Percentiles rank a stretch among this genome's conserved stretches.
Conservation (phyloP, 2,113 vertebrate species). For the Ia io region DNA sequence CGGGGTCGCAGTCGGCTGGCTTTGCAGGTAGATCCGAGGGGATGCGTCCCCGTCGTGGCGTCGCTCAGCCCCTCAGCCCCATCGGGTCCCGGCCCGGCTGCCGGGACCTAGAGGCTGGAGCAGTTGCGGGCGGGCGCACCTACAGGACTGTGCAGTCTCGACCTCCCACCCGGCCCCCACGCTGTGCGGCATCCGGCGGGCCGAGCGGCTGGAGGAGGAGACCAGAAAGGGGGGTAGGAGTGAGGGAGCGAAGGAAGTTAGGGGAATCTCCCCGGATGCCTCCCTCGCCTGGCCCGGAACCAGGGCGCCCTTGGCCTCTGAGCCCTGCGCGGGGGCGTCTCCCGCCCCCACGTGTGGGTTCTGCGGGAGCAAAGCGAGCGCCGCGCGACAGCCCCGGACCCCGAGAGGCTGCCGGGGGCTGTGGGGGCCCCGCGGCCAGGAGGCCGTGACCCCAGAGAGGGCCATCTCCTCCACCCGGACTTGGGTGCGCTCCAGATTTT, state of each 20-base stretch:
- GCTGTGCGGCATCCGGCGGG: neutral
- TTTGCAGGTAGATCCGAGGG: neutral
- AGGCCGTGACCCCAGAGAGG: neutral
- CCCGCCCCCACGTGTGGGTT: neutral
- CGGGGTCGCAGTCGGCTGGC: neutral
- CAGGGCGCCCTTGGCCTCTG: neutral
- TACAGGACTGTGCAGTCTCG: neutral
- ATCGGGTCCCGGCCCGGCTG: neutral
- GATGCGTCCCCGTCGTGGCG: neutral
- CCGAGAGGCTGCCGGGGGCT: neutral
- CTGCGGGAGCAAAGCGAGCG: neutral
- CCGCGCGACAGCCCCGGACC: neutral
- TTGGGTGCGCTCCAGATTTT: neutral
- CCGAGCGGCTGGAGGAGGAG: neutral
- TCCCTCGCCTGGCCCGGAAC: neutral
- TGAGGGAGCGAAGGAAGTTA: neutral
- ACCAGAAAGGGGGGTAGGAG: conserved; percentile 2
- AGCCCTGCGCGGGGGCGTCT: neutral
- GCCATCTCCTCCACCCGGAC: neutral
- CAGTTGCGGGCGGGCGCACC: neutral
- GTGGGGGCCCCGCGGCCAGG: neutral
- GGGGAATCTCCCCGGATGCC: neutral
- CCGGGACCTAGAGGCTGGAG: neutral
- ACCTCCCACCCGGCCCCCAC: neutral
- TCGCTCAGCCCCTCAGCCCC: neutral